These are phyloP conservation scores for Pipistrellus pipistrellus DNA, from an alignment of 2,797 vertebrate genomes.

Conservation along the genomic window DNA sequence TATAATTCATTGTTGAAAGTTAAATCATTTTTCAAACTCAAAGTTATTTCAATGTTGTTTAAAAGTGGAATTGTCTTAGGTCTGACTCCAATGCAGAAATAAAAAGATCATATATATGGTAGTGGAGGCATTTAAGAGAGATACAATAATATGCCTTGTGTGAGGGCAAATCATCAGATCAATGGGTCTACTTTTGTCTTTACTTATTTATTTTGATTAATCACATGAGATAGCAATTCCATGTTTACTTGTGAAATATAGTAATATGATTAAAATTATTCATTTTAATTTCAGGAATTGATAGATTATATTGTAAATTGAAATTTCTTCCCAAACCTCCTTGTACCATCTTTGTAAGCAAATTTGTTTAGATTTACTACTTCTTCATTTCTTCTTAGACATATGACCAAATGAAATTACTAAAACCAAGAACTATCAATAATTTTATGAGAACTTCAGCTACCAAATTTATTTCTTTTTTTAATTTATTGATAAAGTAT, in stretches of 20 bases:
- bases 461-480: conserved; percentile 32
- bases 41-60: background rate
- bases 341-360: background rate
- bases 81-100: background rate
- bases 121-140: background rate
- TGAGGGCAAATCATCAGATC: background rate
- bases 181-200: background rate
- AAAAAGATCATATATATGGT: background rate
- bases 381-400: background rate
- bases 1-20: background rate
- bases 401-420: background rate
- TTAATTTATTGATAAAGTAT: no score
- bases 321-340: background rate
- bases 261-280: background rate
- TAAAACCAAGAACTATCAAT: background rate
- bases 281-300: background rate
- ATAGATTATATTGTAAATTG: background rate
- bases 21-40: background rate
- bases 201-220: background rate
- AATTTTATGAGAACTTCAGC: background rate
- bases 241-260: background rate
- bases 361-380: background rate
- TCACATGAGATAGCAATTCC: rapidly evolving
- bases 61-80: background rate
- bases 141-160: background rate